Evolutionary conservation across 2,888 invertebrate genomes (phyloP).

Genomic region (Zaprionus lineosus): DNA sequence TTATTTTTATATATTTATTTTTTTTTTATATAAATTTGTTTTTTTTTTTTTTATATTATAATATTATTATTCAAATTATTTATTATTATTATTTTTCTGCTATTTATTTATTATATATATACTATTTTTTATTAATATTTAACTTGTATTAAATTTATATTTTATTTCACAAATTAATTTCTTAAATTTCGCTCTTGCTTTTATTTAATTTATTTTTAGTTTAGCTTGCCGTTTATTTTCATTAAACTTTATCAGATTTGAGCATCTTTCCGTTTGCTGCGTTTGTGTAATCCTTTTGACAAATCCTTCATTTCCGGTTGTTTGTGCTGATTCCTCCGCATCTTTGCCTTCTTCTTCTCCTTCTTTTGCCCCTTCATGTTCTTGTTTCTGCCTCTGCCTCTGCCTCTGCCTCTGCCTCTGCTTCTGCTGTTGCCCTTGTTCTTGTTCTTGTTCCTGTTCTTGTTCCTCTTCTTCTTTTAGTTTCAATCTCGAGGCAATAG

Average conservation of each 20-base stretch:
- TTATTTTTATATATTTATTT: too few species aligned
- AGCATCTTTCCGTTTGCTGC: slow-evolving; percentile 1
- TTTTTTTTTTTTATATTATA: too few species aligned
- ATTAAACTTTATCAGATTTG: slow-evolving; percentile 1
- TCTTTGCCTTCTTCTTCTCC: not conserved
- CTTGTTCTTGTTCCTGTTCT: slow-evolving; percentile 2
- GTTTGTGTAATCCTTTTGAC: slow-evolving; percentile 4
- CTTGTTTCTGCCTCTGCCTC: slow-evolving; percentile 8
- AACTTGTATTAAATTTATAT: too few species aligned
- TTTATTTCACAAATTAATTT: too few species aligned
- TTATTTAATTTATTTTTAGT: not conserved
- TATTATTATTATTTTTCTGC: too few species aligned
- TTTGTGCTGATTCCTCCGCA: not conserved
- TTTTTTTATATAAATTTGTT: too few species aligned
- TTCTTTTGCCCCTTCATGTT: slow-evolving; percentile 44
- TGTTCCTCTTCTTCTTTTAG: not conserved
- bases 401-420: not conserved
- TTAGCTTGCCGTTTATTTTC: not conserved
- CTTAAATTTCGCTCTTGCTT: not conserved
- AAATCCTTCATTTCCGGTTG: slow-evolving; percentile 55
- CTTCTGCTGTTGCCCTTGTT: not conserved
- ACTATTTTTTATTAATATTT: too few species aligned
- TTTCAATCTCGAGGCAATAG: slow-evolving; percentile 15
- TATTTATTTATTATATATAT: too few species aligned
- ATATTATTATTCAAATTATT: too few species aligned